Evolutionary conservation across 2,888 invertebrate genomes (phyloP).

Genomic region (Salticus scenicus): DNA sequence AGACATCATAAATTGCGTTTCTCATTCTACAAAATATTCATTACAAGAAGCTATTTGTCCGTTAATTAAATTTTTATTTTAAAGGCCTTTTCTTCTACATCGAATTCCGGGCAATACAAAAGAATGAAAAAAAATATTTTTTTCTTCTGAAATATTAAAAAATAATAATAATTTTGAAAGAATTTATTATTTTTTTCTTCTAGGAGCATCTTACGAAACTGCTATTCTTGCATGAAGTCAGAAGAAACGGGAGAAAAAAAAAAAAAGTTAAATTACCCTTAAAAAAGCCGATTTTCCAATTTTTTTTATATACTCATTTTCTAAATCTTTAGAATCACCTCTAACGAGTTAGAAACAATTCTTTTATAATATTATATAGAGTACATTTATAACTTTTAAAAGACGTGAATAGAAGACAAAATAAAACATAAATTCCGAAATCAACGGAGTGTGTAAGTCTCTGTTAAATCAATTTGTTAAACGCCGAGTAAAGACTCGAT

Average conservation of each 20-base stretch:
- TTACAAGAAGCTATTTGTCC: no score
- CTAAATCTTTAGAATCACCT: constrained; percentile 31
- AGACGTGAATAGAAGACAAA: constrained; percentile 19
- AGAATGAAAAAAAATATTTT: no score
- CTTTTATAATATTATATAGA: constrained; percentile 3
- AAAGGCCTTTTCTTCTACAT: no score
- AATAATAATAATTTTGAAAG: no score
- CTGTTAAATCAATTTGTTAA: no score
- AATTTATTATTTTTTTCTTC: constrained; percentile 6
- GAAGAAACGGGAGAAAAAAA: not conserved
- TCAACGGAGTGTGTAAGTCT: constrained; percentile 37
- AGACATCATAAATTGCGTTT: no score
- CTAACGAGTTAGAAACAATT: constrained; percentile 69
- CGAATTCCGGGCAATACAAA: no score
- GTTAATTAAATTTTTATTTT: no score
- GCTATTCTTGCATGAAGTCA: constrained; percentile 51
- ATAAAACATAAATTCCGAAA: constrained; percentile 44
- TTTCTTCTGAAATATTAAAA: no score
- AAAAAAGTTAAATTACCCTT: constrained; percentile 63
- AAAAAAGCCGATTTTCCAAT: constrained; percentile 59
- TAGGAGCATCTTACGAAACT: constrained; percentile 40
- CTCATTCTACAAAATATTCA: no score
- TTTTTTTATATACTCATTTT: constrained; percentile 29
- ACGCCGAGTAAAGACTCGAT: no score
- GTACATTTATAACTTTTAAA: no score